phyloP scores from a whole-genome alignment of 2,888 invertebrate genomes.

The Dermolepida albohirtum region DNA sequence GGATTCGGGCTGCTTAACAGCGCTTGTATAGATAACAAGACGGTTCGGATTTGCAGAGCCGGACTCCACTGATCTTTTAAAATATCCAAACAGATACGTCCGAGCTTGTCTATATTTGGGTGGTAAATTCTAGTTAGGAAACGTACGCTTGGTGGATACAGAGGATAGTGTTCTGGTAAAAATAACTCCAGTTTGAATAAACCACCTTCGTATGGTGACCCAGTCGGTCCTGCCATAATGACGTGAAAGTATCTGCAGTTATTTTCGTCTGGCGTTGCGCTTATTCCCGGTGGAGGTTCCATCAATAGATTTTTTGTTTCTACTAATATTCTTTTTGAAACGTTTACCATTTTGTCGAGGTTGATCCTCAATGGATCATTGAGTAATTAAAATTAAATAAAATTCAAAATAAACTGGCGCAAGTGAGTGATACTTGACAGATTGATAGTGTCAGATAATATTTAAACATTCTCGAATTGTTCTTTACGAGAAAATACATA shows the following conservation, averaged over 20 bases:
- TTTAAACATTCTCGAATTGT: no score
- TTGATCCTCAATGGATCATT: neutral
- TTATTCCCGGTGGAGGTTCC: slow-evolving; percentile 98
- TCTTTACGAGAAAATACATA: no score
- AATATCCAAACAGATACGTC: slow-evolving; percentile 99
- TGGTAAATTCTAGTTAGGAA: slow-evolving; percentile 99
- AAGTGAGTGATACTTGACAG: no score
- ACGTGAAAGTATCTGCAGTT: slow-evolving; percentile 99
- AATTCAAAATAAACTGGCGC: no score
- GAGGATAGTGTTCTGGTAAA: slow-evolving; percentile 99
- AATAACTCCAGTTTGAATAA: slow-evolving; percentile 98
- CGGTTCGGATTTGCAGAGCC: slow-evolving; percentile 98
- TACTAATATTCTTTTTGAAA: slow-evolving; percentile 80
- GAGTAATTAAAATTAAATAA: no score
- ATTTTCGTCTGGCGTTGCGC: slow-evolving; percentile 93
- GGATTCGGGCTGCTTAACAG: slow-evolving; percentile 98
- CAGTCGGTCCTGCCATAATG: slow-evolving; percentile 92
- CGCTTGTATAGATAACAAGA: slow-evolving; percentile 97
- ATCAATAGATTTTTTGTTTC: slow-evolving; percentile 97
- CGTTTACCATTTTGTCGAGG: slow-evolving; percentile 45
- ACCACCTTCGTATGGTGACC: slow-evolving; percentile 98
- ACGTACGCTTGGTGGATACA: slow-evolving; percentile 99
- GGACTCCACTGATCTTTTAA: slow-evolving; percentile 99
- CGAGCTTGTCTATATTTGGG: slow-evolving; percentile 99
- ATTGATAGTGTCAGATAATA: no score